Base-by-base conservation (phyloP, 2,888 invertebrate genomes). In the Nomada fucata region DNA sequence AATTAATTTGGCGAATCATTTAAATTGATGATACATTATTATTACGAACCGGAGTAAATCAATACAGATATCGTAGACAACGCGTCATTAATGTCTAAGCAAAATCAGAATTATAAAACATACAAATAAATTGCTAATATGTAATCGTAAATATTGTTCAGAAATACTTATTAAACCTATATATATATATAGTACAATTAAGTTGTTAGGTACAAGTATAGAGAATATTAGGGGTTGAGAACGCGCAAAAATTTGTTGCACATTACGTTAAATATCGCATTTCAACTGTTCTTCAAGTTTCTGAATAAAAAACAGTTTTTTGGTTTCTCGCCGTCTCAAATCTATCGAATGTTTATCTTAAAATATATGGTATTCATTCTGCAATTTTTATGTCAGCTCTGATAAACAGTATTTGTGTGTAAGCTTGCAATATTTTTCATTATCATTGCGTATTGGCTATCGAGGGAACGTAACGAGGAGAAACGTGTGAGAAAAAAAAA, bases 321-420 rank as follows among this genome's bases (percentile, higher is more conserved):
- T 73, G 55, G 61, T 67, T 64, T 74, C 77, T 42, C 29, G 23
- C 44, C 59, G 72, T 70, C 72, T 75, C 75, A 80, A 85, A 69
- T 84, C 71, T 82, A 81, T 82, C 75, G 67, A 74, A 82, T 78
- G 71, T 85, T 87, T 87, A 86, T 90, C 82, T 88, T 82, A 90
- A 89, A 90, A 91, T 88, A 90, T 88, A 90, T 86, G 36, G 36
- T 36, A 23, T 57, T 88, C 80, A 83, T 88, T 88, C 80, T 57
- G 67, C 79, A 69, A 78, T 75, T 78, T 84, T 83, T 71, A 63
- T 79, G 77, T 63, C 67, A 76, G 71, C 78, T 73, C 53, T 44
- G 65, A 77, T 42, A 78, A 76, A 50, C 55, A 36, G 47, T 77
- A 57, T 64, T 78, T 23, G 36, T 76, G 68, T 15, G 81, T 36